These are phyloP conservation scores for Hassar affinis DNA, from an alignment of 2,113 vertebrate species.

Conservation along the genomic window DNA sequence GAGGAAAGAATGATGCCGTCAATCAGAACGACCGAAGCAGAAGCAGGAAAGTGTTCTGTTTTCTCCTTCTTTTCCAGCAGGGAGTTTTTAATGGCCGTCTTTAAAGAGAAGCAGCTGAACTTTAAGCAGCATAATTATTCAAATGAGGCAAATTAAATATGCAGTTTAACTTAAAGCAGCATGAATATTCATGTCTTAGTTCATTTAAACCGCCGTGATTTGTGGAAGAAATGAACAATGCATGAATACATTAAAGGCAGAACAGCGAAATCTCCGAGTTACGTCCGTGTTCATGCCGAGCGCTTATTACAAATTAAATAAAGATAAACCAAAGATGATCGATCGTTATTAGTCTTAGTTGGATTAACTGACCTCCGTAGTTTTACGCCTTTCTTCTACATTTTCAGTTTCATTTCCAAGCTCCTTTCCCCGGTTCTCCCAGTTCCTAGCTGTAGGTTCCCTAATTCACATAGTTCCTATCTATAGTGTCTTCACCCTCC, in stretches of 20 bases:
- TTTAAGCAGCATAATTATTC: not conserved
- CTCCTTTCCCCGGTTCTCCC: no score
- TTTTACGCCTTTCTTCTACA: not conserved
- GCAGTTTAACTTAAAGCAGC: not conserved
- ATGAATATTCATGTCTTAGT: not conserved
- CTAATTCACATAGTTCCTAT: not conserved
- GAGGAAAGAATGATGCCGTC: not conserved
- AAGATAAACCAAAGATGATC: not conserved
- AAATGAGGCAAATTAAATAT: not conserved
- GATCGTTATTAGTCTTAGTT: not conserved
- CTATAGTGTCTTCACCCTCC: not conserved
- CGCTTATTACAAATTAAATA: not conserved
- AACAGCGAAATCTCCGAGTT: no score
- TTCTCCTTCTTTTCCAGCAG: not conserved
- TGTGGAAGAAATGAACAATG: not conserved
- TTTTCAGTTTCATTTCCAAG: no score
- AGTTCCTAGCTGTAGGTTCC: not conserved
- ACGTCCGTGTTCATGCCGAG: no score
- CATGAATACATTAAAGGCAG: not conserved
- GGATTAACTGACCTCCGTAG: not conserved
- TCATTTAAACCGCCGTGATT: not conserved
- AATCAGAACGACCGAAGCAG: no score
- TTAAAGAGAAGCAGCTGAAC: not conserved
- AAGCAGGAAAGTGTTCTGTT: no score
- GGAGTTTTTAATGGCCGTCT: not conserved